Conservation (phyloP, 2,888 invertebrate genomes). For the Platerodrilus igneus region DNA sequence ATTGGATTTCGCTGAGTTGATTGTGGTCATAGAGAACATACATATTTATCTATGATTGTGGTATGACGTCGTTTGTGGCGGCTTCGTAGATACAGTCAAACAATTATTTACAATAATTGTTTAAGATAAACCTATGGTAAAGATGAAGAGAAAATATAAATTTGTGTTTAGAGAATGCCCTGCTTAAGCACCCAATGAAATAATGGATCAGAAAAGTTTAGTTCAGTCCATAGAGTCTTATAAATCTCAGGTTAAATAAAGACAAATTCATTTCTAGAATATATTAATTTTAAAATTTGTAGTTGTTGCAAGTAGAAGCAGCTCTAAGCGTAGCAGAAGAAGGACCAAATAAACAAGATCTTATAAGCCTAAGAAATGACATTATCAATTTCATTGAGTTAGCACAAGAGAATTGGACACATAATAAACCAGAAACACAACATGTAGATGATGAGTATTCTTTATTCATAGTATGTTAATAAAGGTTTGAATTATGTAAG, state of each 20-base stretch:
- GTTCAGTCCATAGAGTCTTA: constrained; percentile 14
- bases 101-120: too few relatives aligned
- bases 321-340: constrained; percentile 52
- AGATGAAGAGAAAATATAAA: too few relatives aligned
- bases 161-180: not conserved
- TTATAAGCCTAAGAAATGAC: constrained; percentile 59
- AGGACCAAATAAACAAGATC: constrained; percentile 53
- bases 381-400: constrained; percentile 64
- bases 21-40: too few relatives aligned
- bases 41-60: too few relatives aligned
- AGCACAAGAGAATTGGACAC: constrained; percentile 60
- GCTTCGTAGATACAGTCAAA: too few relatives aligned
- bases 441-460: constrained; percentile 59
- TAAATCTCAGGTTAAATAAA: constrained; percentile 16
- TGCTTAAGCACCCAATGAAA: too few relatives aligned
- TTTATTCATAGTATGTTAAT: constrained; percentile 58
- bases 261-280: constrained; percentile 3
- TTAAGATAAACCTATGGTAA: too few relatives aligned
- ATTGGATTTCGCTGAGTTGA: too few relatives aligned
- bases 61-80: too few relatives aligned
- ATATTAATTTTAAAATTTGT: constrained; percentile 13
- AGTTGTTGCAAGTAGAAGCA: constrained; percentile 53
- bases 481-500: constrained; percentile 6
- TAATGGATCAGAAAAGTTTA: constrained; percentile 9
- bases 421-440: too few relatives aligned